Base-by-base conservation (phyloP, 1,140 invertebrate species). In the Choristoneura fumiferana region DNA sequence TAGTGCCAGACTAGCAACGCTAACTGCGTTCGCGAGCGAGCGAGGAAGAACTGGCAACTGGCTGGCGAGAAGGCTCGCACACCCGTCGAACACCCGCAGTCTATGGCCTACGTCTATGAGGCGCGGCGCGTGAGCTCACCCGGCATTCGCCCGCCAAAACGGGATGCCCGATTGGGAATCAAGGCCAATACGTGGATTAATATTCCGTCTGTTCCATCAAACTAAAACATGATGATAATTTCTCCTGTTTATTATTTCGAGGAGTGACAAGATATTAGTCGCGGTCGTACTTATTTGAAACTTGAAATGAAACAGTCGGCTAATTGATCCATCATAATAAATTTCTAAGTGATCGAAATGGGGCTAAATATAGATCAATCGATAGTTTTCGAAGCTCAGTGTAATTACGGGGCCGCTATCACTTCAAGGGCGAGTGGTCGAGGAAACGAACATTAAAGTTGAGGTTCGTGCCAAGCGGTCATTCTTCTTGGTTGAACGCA, bases 1-100 rank as follows among this genome's bases (percentile, higher is more conserved):
- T 88, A 84, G 80, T 70, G 78, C 76, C 67, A 62, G 76, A 78
- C 80, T 84, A 84, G 84, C 76, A 75, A 79, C 84, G 84, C 70
- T 74, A 74, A 78, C 83, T 86, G 82, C 80, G 77, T 76, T 67
- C 74, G 83, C 73, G 75, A 68, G 74, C 73, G 79, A 65, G 67
- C 71, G 68, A 78, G 71, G 73, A 77, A 77, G 74, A 62, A 76
- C 73, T 73, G 75, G 77, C 74, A 61, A 58, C 63, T 67, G 55
- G 73, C 70, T 72, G 70, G 22, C 22, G 22, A 2, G 22, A 29
- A 76, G 64, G 65, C 68, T 68, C 58, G 61, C 59, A 18, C n/a
- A n/a, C n/a, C n/a, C 70, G 65, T 61, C 70, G 67, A 66, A 61
- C 60, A 60, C 63, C 43, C 67, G 59, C 59, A 64, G 69, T 65